Evolutionary conservation across 2,888 invertebrate species (phyloP), one percentile per base, ranked within the genome.

Genomic region (Drosophila algonquin): DNA sequence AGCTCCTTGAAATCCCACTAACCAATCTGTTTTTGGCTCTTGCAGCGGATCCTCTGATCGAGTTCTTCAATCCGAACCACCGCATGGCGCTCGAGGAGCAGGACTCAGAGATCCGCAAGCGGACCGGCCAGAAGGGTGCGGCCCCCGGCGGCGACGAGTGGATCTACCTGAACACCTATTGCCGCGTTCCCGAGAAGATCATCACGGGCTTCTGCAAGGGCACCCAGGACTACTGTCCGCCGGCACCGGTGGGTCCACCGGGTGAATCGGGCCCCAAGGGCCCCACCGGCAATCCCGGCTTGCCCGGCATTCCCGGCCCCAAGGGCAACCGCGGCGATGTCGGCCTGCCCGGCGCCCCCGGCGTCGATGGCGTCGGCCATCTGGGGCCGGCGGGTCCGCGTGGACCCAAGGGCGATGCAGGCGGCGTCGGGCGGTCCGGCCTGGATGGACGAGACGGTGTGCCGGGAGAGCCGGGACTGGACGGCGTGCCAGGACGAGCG

Each of bases 381-480:
- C 72, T 77, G 58, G 92, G 92, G 5, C 76, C 86, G 0, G 16
- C 84, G 0, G 92, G 92, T 2, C 89, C 91, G 0, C 82, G 91
- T 0, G 92, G 92, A 0, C 91, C 91, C 3, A 92, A 92, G 73
- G 92, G 92, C 46, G 90, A 92, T 69, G 81, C 89, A 91, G 96
- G 96, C 32, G 94, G 95, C 80, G 94, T 95, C 44, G 96, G 96
- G 0, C 94, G 94, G 51, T 94, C 94, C 0, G 96, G 96, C 0
- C 91, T 97, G 1, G 98, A 98, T 87, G 98, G 98, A 0, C 93
- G 97, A 61, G 97, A 98, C 80, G 98, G 98, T 3, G 95, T 98
- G 0, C 97, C 98, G 0, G 98, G 98, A 0, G 97, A 97, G 86
- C 98, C 98, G 0, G 98, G 98, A 0, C 92, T 98, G 44, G 91